Percentiles rank a stretch among this genome's conserved stretches.
These are phyloP conservation scores for Balearica regulorum DNA, from an alignment of 2,797 vertebrate species.

Conservation along the genomic window DNA sequence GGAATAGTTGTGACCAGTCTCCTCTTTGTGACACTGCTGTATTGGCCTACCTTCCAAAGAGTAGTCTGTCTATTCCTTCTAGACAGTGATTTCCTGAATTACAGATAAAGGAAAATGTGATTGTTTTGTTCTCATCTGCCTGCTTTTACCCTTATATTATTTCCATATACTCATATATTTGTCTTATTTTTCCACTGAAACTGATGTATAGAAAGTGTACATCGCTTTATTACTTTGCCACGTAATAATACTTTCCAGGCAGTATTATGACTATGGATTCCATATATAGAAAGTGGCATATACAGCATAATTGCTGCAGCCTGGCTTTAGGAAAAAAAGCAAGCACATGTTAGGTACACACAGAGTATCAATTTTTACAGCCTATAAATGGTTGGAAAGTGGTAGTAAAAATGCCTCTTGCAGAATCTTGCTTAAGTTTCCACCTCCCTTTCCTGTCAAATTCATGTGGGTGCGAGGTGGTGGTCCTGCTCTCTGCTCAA, in stretches of 20 bases:
- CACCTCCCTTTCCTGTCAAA: not conserved
- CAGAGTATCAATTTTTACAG: not conserved
- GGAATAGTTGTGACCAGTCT: not conserved
- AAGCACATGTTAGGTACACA: accelerated
- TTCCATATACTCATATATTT: not conserved
- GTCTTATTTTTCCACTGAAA: not conserved
- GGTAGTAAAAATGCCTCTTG: not conserved
- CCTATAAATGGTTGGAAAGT: not conserved
- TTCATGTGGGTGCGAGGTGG: not conserved
- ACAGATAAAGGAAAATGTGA: not conserved
- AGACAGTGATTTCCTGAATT: not conserved
- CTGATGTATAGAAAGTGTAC: not conserved
- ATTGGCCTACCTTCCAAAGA: not conserved
- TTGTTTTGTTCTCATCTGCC: not conserved
- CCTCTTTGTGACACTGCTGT: not conserved
- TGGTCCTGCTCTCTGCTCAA: not conserved
- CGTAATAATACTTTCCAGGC: not conserved
- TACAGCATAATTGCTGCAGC: not conserved
- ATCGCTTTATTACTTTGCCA: not conserved
- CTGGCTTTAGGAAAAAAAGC: not conserved
- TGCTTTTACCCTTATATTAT: not conserved
- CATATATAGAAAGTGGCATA: not conserved
- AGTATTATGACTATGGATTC: not conserved
- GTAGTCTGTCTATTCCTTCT: not conserved
- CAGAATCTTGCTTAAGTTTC: not conserved